Base-by-base conservation (phyloP, 2,888 invertebrate genomes). In the Amblyjoppa fuscipennis region DNA sequence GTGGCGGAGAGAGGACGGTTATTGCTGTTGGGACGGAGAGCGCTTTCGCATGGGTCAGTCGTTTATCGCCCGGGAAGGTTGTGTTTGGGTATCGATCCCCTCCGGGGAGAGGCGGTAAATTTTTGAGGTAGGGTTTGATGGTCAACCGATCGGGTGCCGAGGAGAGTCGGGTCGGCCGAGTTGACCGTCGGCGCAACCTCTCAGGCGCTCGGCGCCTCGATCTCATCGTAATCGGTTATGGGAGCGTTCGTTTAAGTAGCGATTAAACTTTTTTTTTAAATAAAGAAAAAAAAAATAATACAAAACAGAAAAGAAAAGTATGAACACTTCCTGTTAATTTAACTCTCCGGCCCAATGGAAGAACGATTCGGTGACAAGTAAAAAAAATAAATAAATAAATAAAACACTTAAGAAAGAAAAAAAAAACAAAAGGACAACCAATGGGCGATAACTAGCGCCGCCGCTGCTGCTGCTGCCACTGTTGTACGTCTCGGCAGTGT, bases 81-180 rank as follows among this genome's bases (percentile, higher is more conserved):
- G 20, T 56, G 53, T 25, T n/a, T 25, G 53, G 20, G 53, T 20
- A 56, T 56, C 53, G 53, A 56, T 56, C 9, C 7, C 0, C 20
- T 7, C 53, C 5, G 64, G n/a, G 31, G 25, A 5, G 16, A n/a
- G 6, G 13, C 4, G 28, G 5, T 6, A n/a, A 34, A 64, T 64
- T 31, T 34, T 74, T 45, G 1, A 31, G n/a, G 68, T 11, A 51
- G n/a, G 31, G 28, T 64, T 49, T 49, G 71, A 71, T 38, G 59
- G 88, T 89, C 92, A 91, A 91, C 92, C 91, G 92, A 89, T 90
- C 89, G 89, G 20, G 20, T 20, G 20, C 20, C 20, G 87, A 28
- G 85, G 83, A 61, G 73, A 64, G 70, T 70, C 78, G 86, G 81
- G 83, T 89, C 92, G 92, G 92, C 92, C 92, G 92, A 91, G 90